These are phyloP conservation scores for Amblyjoppa proteus DNA, from an alignment of 2,888 invertebrate species.

Conservation along the genomic window DNA sequence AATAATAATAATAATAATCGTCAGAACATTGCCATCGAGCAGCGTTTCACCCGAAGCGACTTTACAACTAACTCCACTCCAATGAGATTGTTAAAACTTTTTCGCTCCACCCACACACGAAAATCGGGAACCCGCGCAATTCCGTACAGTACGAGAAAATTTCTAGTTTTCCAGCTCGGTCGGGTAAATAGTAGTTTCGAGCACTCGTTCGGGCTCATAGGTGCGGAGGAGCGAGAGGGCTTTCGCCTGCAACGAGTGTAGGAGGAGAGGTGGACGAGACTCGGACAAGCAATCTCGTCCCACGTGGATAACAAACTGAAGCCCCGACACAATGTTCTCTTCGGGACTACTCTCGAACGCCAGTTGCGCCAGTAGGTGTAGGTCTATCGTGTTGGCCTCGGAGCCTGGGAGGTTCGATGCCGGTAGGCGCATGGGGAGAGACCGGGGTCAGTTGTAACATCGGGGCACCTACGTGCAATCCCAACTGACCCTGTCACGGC, in stretches of 20 bases:
- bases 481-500: slow-evolving; percentile 49
- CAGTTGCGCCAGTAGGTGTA: slow-evolving; percentile 61
- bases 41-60: neutral
- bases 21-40: neutral
- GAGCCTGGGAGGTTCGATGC: slow-evolving; percentile 15
- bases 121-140: neutral
- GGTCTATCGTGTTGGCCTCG: slow-evolving; percentile 62
- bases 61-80: neutral
- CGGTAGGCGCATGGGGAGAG: slow-evolving; percentile 2
- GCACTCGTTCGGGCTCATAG: slow-evolving; percentile 12
- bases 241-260: slow-evolving; percentile 36
- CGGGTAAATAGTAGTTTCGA: slow-evolving; percentile 44
- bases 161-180: slow-evolving; percentile 35
- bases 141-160: slow-evolving; percentile 32
- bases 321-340: slow-evolving; percentile 61
- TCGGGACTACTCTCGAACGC: slow-evolving; percentile 48
- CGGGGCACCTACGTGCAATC: slow-evolving; percentile 46
- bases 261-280: slow-evolving; percentile 41
- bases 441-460: neutral
- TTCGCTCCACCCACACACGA: neutral
- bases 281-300: slow-evolving; percentile 67
- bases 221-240: slow-evolving; percentile 7
- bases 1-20: neutral
- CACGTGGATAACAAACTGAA: slow-evolving; percentile 54
- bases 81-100: slow-evolving; percentile 38